Percentiles rank a stretch among this genome's conserved stretches.
Evolutionary conservation across 2,797 vertebrate genomes (phyloP).

Genomic region (Centroberyx gerrardi): DNA sequence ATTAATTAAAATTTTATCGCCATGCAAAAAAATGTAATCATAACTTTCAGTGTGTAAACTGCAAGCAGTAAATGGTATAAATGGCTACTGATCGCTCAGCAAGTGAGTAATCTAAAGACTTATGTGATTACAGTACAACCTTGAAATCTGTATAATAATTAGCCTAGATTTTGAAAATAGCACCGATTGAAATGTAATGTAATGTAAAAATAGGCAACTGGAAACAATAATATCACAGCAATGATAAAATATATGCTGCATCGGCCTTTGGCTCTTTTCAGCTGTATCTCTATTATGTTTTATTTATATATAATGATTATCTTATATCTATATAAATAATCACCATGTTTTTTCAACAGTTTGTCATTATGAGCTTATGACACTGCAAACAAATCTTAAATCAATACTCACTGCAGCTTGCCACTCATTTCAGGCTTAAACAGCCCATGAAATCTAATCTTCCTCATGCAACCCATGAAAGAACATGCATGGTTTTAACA

Average conservation of each 20-base stretch:
- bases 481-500: slow-evolving; percentile 56
- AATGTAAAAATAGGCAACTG: not conserved
- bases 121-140: slow-evolving; percentile 55
- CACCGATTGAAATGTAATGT: not conserved
- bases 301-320: not conserved
- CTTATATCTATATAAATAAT: not conserved
- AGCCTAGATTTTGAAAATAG: slow-evolving; percentile 46
- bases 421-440: slow-evolving; percentile 16
- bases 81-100: slow-evolving; percentile 45
- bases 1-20: not conserved
- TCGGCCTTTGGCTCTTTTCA: no score
- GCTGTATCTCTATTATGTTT: not conserved
- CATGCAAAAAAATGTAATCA: not conserved
- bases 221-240: slow-evolving; percentile 1
- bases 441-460: slow-evolving; percentile 46
- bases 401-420: slow-evolving; percentile 21
- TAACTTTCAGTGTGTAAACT: not conserved
- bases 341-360: not conserved
- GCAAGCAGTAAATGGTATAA: slow-evolving; percentile 36
- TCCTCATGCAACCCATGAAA: slow-evolving; percentile 43
- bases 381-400: slow-evolving; percentile 16
- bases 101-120: slow-evolving; percentile 59
- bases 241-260: not conserved
- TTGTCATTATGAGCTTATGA: slow-evolving; percentile 20
- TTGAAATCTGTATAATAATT: slow-evolving; percentile 62